Percentiles rank a stretch among this genome's conserved stretches.
Conservation (phyloP, 2,888 invertebrate genomes). For the Amblyjoppa proteus region DNA sequence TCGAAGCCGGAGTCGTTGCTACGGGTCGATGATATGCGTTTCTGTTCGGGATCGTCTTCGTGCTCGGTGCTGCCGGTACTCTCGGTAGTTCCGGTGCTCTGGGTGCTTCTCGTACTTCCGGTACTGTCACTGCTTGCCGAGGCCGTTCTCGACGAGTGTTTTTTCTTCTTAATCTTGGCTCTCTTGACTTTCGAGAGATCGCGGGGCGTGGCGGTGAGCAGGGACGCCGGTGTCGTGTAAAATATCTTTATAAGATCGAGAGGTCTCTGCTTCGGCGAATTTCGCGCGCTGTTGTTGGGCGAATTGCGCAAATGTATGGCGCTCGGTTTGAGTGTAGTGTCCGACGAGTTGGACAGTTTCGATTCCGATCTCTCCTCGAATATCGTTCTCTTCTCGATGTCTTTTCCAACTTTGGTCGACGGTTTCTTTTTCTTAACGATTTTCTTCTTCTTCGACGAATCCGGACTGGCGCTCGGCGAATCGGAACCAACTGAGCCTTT, state of each 20-base stretch:
- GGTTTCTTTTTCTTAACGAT: conserved; percentile 79
- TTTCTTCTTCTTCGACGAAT: conserved; percentile 79
- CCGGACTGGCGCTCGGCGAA: conserved; percentile 71
- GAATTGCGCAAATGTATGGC: conserved; percentile 66
- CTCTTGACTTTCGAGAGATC: conserved; percentile 82
- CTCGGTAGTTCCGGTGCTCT: conserved; percentile 78
- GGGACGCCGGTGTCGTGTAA: conserved; percentile 82
- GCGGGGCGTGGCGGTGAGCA: conserved; percentile 82
- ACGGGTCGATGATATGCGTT: conserved; percentile 90
- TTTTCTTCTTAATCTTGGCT: conserved; percentile 81
- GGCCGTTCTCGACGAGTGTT: conserved; percentile 79
- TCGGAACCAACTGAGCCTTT: conserved; percentile 64
- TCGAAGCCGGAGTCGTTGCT: conserved; percentile 95
- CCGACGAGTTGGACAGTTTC: conserved; percentile 67
- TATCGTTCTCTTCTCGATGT: conserved; percentile 80
- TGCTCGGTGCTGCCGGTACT: conserved; percentile 82
- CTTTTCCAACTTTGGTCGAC: conserved; percentile 80
- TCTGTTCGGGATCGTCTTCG: conserved; percentile 85
- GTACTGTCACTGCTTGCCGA: conserved; percentile 82
- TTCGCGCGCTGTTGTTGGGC: conserved; percentile 73
- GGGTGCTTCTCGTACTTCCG: conserved; percentile 80
- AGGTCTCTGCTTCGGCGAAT: conserved; percentile 79
- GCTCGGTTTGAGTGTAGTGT: conserved; percentile 71
- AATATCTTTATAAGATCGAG: conserved; percentile 82
- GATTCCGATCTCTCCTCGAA: conserved; percentile 68